Percentiles rank a stretch among this genome's conserved stretches.
phyloP scores from a whole-genome alignment of 2,888 invertebrate genomes.

The Vesta saturnalis region DNA sequence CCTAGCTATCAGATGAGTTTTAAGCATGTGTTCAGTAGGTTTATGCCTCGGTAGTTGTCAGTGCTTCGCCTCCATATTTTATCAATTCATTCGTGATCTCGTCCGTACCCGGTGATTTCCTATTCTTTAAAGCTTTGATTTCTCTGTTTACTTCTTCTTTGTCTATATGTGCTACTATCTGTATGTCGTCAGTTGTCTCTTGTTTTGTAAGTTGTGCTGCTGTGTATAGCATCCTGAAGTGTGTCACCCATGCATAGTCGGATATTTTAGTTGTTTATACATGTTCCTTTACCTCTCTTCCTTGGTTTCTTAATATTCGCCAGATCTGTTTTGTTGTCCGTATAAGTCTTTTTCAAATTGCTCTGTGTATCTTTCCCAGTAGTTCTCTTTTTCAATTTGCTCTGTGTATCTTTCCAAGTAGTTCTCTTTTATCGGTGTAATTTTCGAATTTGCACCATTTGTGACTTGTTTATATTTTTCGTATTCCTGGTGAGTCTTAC shows the following conservation, averaged over 20 bases:
- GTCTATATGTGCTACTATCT: conserved; percentile 13
- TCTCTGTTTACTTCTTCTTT: conserved; percentile 7
- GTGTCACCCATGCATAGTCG: conserved; percentile 11
- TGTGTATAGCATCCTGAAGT: conserved; percentile 11
- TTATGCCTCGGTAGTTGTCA: conserved; percentile 14
- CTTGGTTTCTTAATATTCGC: conserved; percentile 16
- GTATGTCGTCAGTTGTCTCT: conserved; percentile 6
- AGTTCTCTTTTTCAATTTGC: conserved; percentile 13
- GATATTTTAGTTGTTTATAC: conserved; percentile 19
- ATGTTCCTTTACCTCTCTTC: conserved; percentile 15
- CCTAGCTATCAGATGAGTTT: not conserved
- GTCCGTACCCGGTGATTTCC: conserved; percentile 16
- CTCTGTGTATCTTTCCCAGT: not conserved
- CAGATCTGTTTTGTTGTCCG: conserved; percentile 16
- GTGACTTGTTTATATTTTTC: not conserved
- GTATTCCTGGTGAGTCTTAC: not conserved
- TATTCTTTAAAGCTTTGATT: conserved; percentile 16
- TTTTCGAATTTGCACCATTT: too few relatives aligned
- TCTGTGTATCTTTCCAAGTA: not conserved
- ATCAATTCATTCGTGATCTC: conserved; percentile 9
- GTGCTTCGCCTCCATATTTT: not conserved
- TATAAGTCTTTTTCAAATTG: conserved; percentile 1
- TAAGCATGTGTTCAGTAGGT: conserved; percentile 10
- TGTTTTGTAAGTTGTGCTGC: conserved; percentile 12
- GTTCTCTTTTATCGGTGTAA: too few relatives aligned